phyloP scores from a whole-genome alignment of 2,797 vertebrate genomes.

The Gallinago nigripennis region DNA sequence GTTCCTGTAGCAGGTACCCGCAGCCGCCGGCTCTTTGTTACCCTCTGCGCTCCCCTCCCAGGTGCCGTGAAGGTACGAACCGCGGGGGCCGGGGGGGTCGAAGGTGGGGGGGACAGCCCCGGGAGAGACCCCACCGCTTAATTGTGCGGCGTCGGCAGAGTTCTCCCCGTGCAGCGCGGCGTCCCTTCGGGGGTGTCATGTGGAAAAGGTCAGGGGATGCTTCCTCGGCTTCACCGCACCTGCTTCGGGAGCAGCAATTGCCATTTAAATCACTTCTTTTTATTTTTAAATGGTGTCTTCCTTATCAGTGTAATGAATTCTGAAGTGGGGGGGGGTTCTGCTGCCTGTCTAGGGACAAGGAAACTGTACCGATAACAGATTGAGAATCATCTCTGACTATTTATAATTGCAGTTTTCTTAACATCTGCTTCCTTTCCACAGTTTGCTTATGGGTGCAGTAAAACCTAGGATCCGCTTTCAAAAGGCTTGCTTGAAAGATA shows the following conservation, averaged over 20 bases:
- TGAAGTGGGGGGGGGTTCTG: neutral
- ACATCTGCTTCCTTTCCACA: constrained; percentile 19
- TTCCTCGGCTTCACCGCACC: neutral
- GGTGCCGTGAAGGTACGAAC: constrained; percentile 27
- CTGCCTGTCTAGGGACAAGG: neutral
- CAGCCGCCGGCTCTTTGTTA: constrained; percentile 64
- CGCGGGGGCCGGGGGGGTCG: neutral
- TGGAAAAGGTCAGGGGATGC: constrained; percentile 19
- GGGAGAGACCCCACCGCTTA: neutral
- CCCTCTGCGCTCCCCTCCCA: neutral
- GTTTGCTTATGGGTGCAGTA: neutral
- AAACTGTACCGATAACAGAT: neutral
- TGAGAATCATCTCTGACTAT: neutral
- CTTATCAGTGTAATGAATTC: neutral
- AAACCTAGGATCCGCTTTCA: neutral
- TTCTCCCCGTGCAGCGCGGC: neutral
- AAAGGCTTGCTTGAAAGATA: neutral
- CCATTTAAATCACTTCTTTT: neutral
- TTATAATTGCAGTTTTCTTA: neutral
- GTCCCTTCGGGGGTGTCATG: neutral
- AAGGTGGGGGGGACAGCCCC: neutral
- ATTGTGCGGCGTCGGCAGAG: neutral
- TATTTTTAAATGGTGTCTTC: neutral
- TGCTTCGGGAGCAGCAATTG: neutral
- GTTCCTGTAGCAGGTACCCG: constrained; percentile 58